Evolutionary conservation across 2,888 invertebrate genomes (phyloP), one percentile per base, ranked within the genome.

Genomic region (Pteria penguin): DNA sequence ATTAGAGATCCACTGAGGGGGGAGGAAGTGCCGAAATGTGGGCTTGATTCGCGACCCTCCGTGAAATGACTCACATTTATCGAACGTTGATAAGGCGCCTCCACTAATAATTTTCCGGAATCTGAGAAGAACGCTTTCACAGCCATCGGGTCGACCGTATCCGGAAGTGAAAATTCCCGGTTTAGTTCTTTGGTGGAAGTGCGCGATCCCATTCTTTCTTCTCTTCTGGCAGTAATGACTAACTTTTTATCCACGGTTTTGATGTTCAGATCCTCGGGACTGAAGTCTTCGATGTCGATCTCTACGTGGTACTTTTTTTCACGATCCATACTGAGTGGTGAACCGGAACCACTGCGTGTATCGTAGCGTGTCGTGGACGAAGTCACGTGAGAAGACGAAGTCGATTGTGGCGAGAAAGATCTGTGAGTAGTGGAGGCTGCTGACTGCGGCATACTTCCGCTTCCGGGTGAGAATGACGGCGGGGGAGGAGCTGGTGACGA

Each of bases 91-190:
- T 84, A 88, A 1, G 91, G 91, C 0, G 92, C 92, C 80, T 92
- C 91, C 1, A 92, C 81, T 29, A 91, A 80, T 29, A 92, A 87
- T 65, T 88, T 88, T 5, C 91, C 91, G 29, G 88, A 85, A 60
- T 91, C 91, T 0, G 90, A 89, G 83, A 91, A 89, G 80, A 88
- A 89, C 5, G 92, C 92, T 66, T 90, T 91, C 8, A 92, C 90
- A 3, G 87, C 79, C 74, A 88, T 85, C 0, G 91, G 91, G 76
- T 91, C 90, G 18, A 92, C 91, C 18, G 86, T 84, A n/a, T 89
- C 90, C 0, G 92, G 92, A 18, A 92, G 82, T 63, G 89, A 85
- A 73, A 90, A 90, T 75, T 92, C 91, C 52, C 90, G 79, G 70
- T 87, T 91, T 71, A 91, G 88, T 76, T 91, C 91, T 60, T 88